phyloP scores from a whole-genome alignment of 1,140 invertebrate genomes.

The Druon quercuslanigerum region DNA sequence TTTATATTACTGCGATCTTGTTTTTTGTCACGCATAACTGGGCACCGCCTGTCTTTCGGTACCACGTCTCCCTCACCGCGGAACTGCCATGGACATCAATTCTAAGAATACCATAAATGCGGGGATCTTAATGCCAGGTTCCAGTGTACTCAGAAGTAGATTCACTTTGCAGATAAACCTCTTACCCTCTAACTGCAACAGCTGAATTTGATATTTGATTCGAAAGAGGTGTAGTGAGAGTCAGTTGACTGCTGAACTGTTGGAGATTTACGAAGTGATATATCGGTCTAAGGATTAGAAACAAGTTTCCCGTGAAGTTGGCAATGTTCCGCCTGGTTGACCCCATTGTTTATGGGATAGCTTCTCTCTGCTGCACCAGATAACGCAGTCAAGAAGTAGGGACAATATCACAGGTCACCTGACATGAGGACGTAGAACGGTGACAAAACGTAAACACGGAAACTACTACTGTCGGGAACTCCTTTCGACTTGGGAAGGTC shows the following conservation, averaged over 20 bases:
- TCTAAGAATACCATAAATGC: no score
- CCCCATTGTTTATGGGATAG: conserved; percentile 16
- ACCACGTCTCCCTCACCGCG: no score
- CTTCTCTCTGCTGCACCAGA: conserved; percentile 17
- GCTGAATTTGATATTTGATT: background rate
- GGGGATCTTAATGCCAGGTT: no score
- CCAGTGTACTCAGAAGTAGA: no score
- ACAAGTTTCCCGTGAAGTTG: conserved; percentile 27
- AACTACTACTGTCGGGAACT: conserved; percentile 13
- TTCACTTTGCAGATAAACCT: no score
- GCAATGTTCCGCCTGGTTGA: conserved; percentile 17
- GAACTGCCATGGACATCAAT: no score
- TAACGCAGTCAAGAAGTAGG: conserved; percentile 27
- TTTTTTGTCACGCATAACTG: no score
- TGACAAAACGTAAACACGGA: conserved; percentile 16
- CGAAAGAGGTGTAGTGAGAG: background rate
- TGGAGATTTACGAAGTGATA: background rate
- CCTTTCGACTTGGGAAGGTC: background rate
- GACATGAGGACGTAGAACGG: conserved; percentile 1
- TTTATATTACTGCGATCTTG: no score
- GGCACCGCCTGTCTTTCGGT: no score
- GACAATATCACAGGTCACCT: conserved; percentile 26
- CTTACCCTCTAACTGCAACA: no score
- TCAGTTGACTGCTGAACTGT: background rate
- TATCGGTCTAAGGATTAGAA: conserved; percentile 24